phyloP scores from a whole-genome alignment of 2,113 vertebrate species.

The Mus spicilegus region DNA sequence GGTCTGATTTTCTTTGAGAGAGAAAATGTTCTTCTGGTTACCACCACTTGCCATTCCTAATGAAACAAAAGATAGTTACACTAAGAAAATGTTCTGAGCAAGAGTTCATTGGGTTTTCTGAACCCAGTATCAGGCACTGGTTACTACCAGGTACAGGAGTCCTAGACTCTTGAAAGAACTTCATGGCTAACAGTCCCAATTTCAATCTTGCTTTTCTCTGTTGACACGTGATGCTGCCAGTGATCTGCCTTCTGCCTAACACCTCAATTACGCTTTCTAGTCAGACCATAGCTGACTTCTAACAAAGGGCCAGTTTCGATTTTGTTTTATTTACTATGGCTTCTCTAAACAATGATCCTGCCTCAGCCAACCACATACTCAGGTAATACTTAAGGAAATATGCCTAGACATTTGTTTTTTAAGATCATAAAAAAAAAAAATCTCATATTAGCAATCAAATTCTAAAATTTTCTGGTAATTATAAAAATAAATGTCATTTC shows the following conservation, averaged over 20 bases:
- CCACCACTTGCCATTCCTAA: conserved; percentile 77
- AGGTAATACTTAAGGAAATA: conserved; percentile 45
- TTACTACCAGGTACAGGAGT: neutral
- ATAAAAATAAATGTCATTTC: neutral
- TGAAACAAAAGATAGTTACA: neutral
- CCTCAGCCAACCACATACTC: neutral
- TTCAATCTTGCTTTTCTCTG: neutral
- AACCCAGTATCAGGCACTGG: neutral
- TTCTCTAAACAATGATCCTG: conserved; percentile 53
- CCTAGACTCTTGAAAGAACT: conserved; percentile 22
- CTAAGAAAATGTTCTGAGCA: conserved; percentile 44
- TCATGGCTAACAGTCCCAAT: neutral
- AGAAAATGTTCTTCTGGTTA: conserved; percentile 18
- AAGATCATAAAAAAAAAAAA: conserved; percentile 30
- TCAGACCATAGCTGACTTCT: conserved; percentile 31
- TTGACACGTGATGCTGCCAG: conserved; percentile 13
- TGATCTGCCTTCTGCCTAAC: neutral
- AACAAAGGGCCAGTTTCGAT: conserved; percentile 7
- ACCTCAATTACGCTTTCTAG: neutral
- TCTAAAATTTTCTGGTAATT: conserved; percentile 1
- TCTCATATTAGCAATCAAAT: conserved; percentile 23
- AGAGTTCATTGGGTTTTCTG: conserved; percentile 47
- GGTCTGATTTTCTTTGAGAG: conserved; percentile 8
- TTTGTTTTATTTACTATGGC: conserved; percentile 32
- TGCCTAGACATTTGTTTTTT: neutral